Conservation (phyloP, 2,113 vertebrate species). For the Chelonoidis abingdonii region DNA sequence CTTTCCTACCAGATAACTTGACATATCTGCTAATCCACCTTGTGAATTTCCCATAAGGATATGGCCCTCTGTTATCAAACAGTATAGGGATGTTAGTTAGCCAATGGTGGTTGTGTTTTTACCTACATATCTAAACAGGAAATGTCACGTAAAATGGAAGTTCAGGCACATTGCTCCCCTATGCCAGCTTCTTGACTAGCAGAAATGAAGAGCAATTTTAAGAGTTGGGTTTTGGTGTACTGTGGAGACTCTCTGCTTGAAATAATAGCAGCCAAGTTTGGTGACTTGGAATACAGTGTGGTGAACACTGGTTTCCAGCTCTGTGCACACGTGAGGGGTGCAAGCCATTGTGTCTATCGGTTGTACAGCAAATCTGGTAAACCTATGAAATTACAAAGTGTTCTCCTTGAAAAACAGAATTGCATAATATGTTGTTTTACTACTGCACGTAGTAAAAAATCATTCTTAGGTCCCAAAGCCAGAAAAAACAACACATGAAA, state of each 20-base stretch:
- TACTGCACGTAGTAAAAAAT: conserved; percentile 80
- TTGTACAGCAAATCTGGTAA: conserved; percentile 67
- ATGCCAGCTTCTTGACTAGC: not conserved
- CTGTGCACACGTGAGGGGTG: conserved; percentile 48
- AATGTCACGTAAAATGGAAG: not conserved
- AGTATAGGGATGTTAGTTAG: not conserved
- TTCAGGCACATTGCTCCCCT: not conserved
- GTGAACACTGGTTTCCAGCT: conserved; percentile 58
- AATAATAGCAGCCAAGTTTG: not conserved
- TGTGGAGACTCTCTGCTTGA: conserved; percentile 14
- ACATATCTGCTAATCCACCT: conserved; percentile 13
- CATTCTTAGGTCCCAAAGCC: conserved; percentile 74
- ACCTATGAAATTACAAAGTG: conserved; percentile 77
- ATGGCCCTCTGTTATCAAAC: not conserved
- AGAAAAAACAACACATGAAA: conserved; percentile 80
- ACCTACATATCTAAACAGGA: conserved; percentile 17
- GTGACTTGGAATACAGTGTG: conserved; percentile 33
- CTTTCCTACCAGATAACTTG: conserved; percentile 26
- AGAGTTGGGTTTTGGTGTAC: not conserved
- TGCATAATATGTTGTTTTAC: conserved; percentile 83
- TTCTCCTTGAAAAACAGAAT: conserved; percentile 78
- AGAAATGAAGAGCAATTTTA: conserved; percentile 14
- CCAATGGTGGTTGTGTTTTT: not conserved
- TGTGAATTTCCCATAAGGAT: not conserved
- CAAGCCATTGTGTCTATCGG: conserved; percentile 57